Percentiles rank a stretch among this genome's conserved stretches.
These are phyloP conservation scores for Pleuronectes platessa DNA, from an alignment of 2,113 vertebrate species.

Conservation along the genomic window DNA sequence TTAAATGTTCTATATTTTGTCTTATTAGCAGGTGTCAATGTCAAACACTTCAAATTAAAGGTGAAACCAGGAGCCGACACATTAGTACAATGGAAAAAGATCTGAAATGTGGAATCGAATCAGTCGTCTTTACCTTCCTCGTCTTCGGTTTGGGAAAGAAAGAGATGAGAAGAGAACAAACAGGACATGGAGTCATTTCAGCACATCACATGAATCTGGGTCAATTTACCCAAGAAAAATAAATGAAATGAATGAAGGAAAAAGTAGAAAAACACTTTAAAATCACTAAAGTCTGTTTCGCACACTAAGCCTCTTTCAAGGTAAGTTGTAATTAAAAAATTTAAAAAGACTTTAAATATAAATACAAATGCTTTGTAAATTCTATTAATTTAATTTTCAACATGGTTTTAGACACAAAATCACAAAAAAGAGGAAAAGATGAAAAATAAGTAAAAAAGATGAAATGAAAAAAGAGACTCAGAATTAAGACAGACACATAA, in stretches of 20 bases:
- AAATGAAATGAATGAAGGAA: too few species aligned
- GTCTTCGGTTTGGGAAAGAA: slow-evolving; percentile 83
- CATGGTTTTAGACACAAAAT: not conserved
- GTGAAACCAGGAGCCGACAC: slow-evolving; percentile 59
- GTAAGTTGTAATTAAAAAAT: too few species aligned
- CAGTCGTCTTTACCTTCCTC: slow-evolving; percentile 90
- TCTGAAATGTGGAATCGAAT: slow-evolving; percentile 42
- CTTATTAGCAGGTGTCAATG: slow-evolving; percentile 43
- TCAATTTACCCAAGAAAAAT: not conserved
- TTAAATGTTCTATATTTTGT: slow-evolving; percentile 2
- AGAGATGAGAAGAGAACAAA: slow-evolving; percentile 46
- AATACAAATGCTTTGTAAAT: not conserved
- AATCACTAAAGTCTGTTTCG: not conserved
- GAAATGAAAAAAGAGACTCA: not conserved
- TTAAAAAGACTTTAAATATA: too few species aligned
- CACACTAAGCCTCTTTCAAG: too few species aligned
- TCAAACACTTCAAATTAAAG: slow-evolving; percentile 76
- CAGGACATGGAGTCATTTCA: not conserved
- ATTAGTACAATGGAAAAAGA: slow-evolving; percentile 71
- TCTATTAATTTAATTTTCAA: not conserved
- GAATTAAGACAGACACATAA: too few species aligned
- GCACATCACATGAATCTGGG: not conserved
- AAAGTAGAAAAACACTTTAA: too few species aligned
- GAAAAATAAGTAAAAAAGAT: not conserved
- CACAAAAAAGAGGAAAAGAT: not conserved